Percentiles rank a stretch among this genome's conserved stretches.
Evolutionary conservation across 2,888 invertebrate species (phyloP).

Genomic region (Sinotaia quadrata): DNA sequence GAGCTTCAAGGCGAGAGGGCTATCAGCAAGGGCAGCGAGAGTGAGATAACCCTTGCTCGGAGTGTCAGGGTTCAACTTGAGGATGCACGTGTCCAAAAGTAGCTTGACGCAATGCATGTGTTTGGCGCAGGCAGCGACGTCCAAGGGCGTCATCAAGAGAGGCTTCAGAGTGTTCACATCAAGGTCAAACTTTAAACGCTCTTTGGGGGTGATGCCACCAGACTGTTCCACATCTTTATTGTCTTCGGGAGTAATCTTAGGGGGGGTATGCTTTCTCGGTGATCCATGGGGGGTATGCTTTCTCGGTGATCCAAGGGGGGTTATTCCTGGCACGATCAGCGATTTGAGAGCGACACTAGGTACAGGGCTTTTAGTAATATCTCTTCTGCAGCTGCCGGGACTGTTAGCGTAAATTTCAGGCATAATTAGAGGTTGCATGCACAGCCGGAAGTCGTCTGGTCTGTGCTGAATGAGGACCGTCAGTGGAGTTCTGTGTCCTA

Average conservation of each 20-base stretch:
- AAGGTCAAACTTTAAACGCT: background rate
- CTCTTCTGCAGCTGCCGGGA: background rate
- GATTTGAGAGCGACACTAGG: background rate
- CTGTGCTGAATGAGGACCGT: constrained; percentile 54
- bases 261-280: background rate
- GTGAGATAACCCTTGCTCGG: constrained; percentile 50
- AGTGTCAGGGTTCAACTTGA: constrained; percentile 47
- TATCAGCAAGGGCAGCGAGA: constrained; percentile 54
- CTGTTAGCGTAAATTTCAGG: constrained; percentile 3
- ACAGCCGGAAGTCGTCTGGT: constrained; percentile 43
- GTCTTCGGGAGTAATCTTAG: no score
- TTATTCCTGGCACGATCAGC: background rate
- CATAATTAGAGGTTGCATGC: constrained; percentile 14
- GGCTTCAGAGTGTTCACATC: background rate
- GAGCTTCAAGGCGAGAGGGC: constrained; percentile 46
- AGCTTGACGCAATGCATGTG: constrained; percentile 54
- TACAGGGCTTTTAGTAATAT: background rate
- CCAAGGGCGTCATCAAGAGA: constrained; percentile 51
- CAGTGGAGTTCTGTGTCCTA: constrained; percentile 52
- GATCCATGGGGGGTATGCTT: background rate
- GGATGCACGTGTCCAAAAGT: constrained; percentile 49
- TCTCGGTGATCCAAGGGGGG: background rate
- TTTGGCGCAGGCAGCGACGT: constrained; percentile 55
- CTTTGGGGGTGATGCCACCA: background rate
- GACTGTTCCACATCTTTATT: background rate